Conservation (phyloP, 2,888 invertebrate genomes). For the Cephus rjabovi region DNA sequence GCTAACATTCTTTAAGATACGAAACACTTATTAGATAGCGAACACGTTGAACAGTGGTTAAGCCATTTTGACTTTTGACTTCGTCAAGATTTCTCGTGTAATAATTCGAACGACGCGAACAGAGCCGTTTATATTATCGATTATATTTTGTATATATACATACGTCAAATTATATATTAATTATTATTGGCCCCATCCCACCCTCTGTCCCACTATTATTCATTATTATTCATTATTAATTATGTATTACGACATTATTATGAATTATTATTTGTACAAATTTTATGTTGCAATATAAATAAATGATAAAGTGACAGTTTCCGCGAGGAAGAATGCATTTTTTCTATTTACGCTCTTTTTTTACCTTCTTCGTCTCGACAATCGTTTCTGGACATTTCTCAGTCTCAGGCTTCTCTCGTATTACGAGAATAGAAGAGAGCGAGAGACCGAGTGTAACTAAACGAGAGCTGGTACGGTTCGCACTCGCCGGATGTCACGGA, state of each 20-base stretch:
- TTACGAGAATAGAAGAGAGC: not conserved
- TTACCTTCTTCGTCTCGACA: not conserved
- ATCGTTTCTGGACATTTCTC: not conserved
- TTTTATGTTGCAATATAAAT: slow-evolving; percentile 66
- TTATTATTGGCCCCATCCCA: not conserved
- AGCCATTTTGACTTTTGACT: slow-evolving; percentile 2
- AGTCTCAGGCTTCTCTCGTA: not conserved
- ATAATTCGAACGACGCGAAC: slow-evolving; percentile 2
- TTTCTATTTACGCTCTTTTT: not conserved
- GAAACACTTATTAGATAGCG: not conserved
- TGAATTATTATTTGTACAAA: slow-evolving; percentile 63
- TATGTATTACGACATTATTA: slow-evolving; percentile 52
- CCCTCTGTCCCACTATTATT: slow-evolving; percentile 13
- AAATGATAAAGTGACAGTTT: slow-evolving; percentile 55
- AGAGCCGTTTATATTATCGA: slow-evolving; percentile 26
- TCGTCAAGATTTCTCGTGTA: slow-evolving; percentile 4
- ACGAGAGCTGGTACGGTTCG: not conserved
- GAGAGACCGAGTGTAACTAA: not conserved
- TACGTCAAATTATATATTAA: slow-evolving; percentile 26
- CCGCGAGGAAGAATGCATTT: slow-evolving; percentile 17
- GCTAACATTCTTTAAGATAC: not conserved
- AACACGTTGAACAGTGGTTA: not conserved
- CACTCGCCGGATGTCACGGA: not conserved
- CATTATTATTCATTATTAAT: slow-evolving; percentile 36
- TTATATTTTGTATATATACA: slow-evolving; percentile 42